Evolutionary conservation across 2,113 vertebrate species (phyloP).

Genomic region (Bubo blakistoni): DNA sequence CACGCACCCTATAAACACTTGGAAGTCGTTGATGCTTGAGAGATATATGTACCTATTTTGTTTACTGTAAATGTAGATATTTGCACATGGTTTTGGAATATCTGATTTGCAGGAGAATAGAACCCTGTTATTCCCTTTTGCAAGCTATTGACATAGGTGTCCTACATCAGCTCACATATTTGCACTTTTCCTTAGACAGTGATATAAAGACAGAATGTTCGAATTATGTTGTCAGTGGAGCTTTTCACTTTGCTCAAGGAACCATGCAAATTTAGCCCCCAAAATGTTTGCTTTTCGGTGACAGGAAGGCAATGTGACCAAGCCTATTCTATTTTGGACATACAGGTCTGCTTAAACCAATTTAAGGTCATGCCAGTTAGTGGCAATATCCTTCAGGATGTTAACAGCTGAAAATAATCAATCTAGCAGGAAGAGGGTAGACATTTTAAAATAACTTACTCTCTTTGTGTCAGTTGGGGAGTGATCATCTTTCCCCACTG

Average conservation of each 20-base stretch:
- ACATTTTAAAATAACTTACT: conserved; percentile 27
- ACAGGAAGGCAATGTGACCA: neutral
- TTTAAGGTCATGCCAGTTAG: neutral
- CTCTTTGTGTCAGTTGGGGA: neutral
- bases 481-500: neutral
- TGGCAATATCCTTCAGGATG: conserved; percentile 13
- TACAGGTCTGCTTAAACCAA: conserved; percentile 26
- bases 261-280: neutral
- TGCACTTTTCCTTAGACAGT: neutral
- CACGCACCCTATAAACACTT: neutral
- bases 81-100: neutral
- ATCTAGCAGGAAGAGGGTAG: neutral
- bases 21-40: neutral
- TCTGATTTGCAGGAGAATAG: neutral
- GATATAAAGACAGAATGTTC: neutral
- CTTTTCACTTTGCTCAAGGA: neutral
- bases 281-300: neutral
- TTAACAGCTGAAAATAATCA: conserved; percentile 18
- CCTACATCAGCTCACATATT: neutral
- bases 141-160: neutral
- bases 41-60: neutral
- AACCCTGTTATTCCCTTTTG: neutral
- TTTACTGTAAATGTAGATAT: neutral
- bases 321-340: neutral
- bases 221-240: neutral